Conservation (phyloP, 2,888 invertebrate species). For the Chymomyza procnemis region DNA sequence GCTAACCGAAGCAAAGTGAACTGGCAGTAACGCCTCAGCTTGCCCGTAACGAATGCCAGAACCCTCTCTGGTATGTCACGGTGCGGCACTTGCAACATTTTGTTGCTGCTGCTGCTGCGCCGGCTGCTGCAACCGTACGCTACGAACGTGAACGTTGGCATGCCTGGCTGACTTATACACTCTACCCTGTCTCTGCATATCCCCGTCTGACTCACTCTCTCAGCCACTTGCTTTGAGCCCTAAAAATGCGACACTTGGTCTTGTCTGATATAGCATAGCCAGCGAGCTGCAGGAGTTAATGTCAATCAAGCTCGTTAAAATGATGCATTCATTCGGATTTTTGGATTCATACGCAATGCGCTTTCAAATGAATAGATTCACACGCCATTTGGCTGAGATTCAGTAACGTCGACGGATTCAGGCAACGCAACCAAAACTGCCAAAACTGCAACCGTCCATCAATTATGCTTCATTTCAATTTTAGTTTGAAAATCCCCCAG, state of each 20-base stretch:
- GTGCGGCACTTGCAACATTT: not conserved
- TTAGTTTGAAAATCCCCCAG: slow-evolving; percentile 32
- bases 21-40: too few species aligned
- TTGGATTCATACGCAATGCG: not conserved
- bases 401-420: too few species aligned
- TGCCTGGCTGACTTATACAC: not conserved
- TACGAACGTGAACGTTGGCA: not conserved
- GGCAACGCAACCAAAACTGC: too few species aligned
- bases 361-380: not conserved
- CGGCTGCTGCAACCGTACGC: not conserved
- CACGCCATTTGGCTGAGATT: not conserved
- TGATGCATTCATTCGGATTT: not conserved
- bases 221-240: not conserved
- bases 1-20: not conserved
- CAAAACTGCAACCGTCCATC: slow-evolving; percentile 23
- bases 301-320: not conserved
- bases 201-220: too few species aligned
- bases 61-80: not conserved
- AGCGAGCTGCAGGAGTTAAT: not conserved
- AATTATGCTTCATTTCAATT: slow-evolving; percentile 25
- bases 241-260: not conserved
- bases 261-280: not conserved
- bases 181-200: too few species aligned
- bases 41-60: not conserved
- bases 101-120: too few species aligned